Base-by-base conservation (phyloP, 2,888 invertebrate genomes). In the Charanyca ferruginea region DNA sequence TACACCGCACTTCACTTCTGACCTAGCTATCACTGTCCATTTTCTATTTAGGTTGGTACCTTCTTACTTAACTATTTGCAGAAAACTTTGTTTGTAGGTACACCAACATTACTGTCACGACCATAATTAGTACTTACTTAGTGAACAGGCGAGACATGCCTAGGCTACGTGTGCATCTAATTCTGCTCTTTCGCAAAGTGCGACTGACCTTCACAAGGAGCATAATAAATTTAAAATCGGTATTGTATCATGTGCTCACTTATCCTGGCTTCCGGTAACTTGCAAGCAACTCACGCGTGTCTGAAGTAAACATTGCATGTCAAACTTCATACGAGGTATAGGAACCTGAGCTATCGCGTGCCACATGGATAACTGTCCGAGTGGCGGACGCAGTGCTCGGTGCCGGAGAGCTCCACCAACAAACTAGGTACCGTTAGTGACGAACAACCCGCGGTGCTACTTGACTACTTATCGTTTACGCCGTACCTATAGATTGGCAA, bases 41-140 rank as follows among this genome's bases (percentile, higher is more conserved):
- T 47, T n/a, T 41, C 20, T 41, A 22, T 38, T 16, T 32, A 32
- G 28, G 32, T 32, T 8, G 28, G 28, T 35, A 51, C n/a, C 1
- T 20, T 23, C 8, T 22, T 11, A 11, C 9, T 6, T 41, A 23
- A 23, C 11, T 35, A 48, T 28, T 65, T 52, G 23, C 4, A 44
- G 25, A 25, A 65, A 45, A 66, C 13, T 65, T 64, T 8, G 11
- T 44, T 22, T n/a, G n/a, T n/a, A n/a, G n/a, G n/a, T n/a, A 35
- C 22, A 8, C 25, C 7, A 11, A 32, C 32, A 18, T 48, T 22
- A n/a, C 25, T 35, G 25, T 38, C 18, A 41, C 11, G 20, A 66
- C 18, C 45, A 47, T 54, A 2, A 44, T 23, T 13, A 20, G 25
- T 22, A 13, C 35, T 6, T 23, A 23, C 32, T 3, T 32, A 8